Percentiles rank a stretch among this genome's conserved stretches.
These are phyloP conservation scores for Calyptommatus sinebrachiatus DNA, from an alignment of 2,113 vertebrate species.

Conservation along the genomic window DNA sequence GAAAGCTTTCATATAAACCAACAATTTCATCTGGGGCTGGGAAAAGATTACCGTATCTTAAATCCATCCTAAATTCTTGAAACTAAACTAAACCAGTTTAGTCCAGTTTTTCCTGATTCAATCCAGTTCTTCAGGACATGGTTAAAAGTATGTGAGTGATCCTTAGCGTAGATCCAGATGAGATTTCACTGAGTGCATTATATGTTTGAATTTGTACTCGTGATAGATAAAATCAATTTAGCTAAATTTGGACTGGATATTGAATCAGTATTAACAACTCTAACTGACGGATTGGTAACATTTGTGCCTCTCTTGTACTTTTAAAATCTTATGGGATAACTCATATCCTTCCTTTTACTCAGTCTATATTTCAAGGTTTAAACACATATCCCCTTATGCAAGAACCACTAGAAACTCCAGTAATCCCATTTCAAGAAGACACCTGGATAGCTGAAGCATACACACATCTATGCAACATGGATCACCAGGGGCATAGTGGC, in stretches of 20 bases:
- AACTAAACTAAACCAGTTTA: no score
- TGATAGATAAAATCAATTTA: not conserved
- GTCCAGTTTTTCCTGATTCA: no score
- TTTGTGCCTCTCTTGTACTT: not conserved
- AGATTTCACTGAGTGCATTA: not conserved
- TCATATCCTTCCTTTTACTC: not conserved
- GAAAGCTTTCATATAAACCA: not conserved
- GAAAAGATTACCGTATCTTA: no score
- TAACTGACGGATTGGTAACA: not conserved
- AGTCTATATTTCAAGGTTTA: not conserved
- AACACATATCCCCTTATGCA: not conserved
- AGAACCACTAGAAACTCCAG: not conserved
- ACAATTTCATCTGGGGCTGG: not conserved
- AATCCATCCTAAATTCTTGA: no score
- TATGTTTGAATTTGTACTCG: not conserved
- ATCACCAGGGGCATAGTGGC: not conserved
- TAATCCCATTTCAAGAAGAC: not conserved
- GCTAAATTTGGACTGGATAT: not conserved
- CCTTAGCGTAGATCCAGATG: not conserved
- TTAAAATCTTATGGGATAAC: not conserved
- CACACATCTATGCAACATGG: not conserved
- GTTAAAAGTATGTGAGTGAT: no score
- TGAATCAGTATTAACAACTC: not conserved
- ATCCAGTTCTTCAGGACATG: no score
- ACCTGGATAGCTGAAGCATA: not conserved